These are phyloP conservation scores for Vesta saturnalis DNA, from an alignment of 2,888 invertebrate genomes.

Conservation along the genomic window DNA sequence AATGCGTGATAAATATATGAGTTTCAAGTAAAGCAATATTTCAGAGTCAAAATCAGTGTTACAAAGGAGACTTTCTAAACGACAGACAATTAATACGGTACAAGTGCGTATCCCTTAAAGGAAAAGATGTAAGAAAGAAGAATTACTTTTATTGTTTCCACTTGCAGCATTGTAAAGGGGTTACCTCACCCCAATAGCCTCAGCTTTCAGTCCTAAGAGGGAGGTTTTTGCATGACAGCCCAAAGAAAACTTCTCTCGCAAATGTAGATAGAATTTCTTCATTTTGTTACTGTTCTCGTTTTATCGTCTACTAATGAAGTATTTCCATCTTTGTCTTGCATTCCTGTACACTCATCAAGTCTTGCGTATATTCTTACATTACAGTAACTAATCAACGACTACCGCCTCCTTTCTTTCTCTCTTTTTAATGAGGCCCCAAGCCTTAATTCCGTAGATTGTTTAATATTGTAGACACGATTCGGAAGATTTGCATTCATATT, in stretches of 20 bases:
- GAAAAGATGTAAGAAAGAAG: conserved; percentile 50
- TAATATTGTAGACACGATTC: conserved; percentile 53
- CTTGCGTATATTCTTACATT: conserved; percentile 60
- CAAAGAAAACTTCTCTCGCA: conserved; percentile 63
- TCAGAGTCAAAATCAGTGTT: conserved; percentile 46
- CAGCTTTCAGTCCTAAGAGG: conserved; percentile 46
- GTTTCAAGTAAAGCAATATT: too few species aligned
- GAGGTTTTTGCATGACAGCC: conserved; percentile 61
- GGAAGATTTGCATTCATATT: conserved; percentile 43
- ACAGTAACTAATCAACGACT: conserved; percentile 58
- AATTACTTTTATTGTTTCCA: conserved; percentile 60
- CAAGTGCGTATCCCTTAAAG: conserved; percentile 43
- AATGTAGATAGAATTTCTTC: conserved; percentile 72
- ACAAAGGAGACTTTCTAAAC: conserved; percentile 54
- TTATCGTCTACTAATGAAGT: conserved; percentile 52
- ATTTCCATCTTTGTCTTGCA: conserved; percentile 49
- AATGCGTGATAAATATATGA: too few species aligned
- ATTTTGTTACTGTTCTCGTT: conserved; percentile 65
- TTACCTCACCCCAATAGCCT: conserved; percentile 47
- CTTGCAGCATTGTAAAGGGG: conserved; percentile 57
- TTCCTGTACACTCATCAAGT: conserved; percentile 57
- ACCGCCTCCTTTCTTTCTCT: conserved; percentile 55
- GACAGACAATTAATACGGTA: conserved; percentile 48
- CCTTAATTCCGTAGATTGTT: conserved; percentile 54
- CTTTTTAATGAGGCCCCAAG: conserved; percentile 57